These are phyloP conservation scores for Nomada ferruginata DNA, from an alignment of 2,888 invertebrate species.

Conservation along the genomic window DNA sequence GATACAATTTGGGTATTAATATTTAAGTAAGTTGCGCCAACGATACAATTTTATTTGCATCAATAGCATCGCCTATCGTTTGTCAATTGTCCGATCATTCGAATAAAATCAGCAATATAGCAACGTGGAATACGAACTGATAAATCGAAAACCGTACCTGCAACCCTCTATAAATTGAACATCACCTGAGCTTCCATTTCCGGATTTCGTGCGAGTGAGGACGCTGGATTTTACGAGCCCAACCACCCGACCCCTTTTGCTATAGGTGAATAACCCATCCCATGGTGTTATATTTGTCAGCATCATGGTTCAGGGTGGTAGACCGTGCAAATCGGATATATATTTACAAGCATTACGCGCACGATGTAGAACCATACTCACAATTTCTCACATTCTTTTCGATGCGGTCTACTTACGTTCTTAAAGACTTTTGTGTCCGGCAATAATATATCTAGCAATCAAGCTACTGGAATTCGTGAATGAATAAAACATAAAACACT, in stretches of 20 bases:
- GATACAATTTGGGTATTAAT: background rate
- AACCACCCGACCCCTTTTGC: slow-evolving; percentile 20
- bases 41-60: background rate
- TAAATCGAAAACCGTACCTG: slow-evolving; percentile 15
- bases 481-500: background rate
- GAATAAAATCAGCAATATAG: background rate
- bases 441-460: background rate
- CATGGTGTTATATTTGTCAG: slow-evolving; percentile 31
- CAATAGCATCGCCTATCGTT: too few species aligned
- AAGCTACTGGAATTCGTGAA: background rate
- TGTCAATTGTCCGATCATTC: slow-evolving; percentile 10
- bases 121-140: slow-evolving; percentile 2
- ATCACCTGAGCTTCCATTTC: slow-evolving; percentile 46
- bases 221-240: slow-evolving; percentile 48
- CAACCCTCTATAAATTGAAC: slow-evolving; percentile 42
- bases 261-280: slow-evolving; percentile 9
- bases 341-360: slow-evolving; percentile 40
- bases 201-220: slow-evolving; percentile 20
- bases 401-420: slow-evolving; percentile 2
- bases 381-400: slow-evolving; percentile 15
- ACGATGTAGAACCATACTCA: background rate
- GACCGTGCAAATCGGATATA: slow-evolving; percentile 23
- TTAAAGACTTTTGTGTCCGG: background rate
- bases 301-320: slow-evolving; percentile 19
- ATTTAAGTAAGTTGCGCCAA: background rate